Evolutionary conservation across 2,797 vertebrate genomes (phyloP).

Genomic region (Cuculus canorus): DNA sequence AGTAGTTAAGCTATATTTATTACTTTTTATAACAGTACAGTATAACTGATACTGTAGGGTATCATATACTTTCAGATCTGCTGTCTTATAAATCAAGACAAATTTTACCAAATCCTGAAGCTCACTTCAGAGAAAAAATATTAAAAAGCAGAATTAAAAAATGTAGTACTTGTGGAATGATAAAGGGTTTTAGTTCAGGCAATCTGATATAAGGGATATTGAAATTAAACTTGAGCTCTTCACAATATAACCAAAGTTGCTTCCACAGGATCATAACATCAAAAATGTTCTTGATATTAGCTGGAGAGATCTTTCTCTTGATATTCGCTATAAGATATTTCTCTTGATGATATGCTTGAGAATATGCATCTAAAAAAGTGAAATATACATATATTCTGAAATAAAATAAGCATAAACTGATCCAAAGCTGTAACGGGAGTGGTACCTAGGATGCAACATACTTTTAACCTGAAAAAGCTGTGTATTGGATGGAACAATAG

Average conservation of each 20-base stretch:
- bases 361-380: neutral
- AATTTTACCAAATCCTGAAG: conserved; percentile 18
- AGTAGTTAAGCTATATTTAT: conserved; percentile 46
- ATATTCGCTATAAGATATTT: neutral
- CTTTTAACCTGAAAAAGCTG: neutral
- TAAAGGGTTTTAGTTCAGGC: neutral
- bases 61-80: neutral
- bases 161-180: neutral
- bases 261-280: neutral
- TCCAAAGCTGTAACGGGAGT: neutral
- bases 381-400: neutral
- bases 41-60: neutral
- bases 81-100: neutral
- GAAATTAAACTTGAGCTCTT: neutral
- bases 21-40: conserved; percentile 8
- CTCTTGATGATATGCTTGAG: neutral
- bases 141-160: neutral
- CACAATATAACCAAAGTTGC: neutral
- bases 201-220: neutral
- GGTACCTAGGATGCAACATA: neutral
- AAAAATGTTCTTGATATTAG: neutral
- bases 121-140: neutral
- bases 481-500: neutral
- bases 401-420: neutral
- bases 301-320: neutral